Evolutionary conservation across 2,797 vertebrate species (phyloP).

Genomic region (Anisognathus igniventris): DNA sequence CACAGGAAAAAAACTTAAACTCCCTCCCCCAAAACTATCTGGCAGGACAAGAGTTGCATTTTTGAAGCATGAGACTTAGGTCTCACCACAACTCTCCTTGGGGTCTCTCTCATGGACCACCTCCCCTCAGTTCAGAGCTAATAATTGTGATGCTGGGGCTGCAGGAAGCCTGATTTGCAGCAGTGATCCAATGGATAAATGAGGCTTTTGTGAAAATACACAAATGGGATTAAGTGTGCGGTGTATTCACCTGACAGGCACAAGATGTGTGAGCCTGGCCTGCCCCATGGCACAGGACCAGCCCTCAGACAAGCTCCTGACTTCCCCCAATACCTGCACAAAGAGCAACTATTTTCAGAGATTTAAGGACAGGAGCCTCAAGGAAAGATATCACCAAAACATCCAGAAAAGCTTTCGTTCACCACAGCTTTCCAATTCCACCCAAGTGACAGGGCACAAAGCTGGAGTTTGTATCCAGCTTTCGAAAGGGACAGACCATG

Average conservation of each 20-base stretch:
- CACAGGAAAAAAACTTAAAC: neutral
- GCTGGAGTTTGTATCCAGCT: constrained; percentile 44
- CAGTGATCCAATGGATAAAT: accelerated
- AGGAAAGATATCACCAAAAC: neutral
- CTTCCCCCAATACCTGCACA: neutral
- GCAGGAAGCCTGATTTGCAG: neutral
- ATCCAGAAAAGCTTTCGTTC: neutral
- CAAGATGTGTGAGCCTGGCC: accelerated
- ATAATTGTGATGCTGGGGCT: neutral
- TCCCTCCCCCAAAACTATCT: accelerated
- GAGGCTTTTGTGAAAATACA: neutral
- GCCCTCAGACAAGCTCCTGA: neutral
- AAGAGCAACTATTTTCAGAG: neutral
- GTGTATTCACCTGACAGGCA: accelerated
- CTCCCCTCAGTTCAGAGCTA: neutral
- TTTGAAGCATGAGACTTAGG: neutral
- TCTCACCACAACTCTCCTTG: neutral
- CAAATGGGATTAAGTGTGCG: accelerated
- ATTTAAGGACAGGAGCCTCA: neutral
- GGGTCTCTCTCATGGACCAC: accelerated
- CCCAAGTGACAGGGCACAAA: neutral
- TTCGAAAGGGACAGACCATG: constrained; percentile 46
- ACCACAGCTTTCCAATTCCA: neutral
- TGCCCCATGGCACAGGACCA: accelerated
- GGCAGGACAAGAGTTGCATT: accelerated